Evolutionary conservation across 2,888 invertebrate species (phyloP).

Genomic region (Melanostoma scalare): DNA sequence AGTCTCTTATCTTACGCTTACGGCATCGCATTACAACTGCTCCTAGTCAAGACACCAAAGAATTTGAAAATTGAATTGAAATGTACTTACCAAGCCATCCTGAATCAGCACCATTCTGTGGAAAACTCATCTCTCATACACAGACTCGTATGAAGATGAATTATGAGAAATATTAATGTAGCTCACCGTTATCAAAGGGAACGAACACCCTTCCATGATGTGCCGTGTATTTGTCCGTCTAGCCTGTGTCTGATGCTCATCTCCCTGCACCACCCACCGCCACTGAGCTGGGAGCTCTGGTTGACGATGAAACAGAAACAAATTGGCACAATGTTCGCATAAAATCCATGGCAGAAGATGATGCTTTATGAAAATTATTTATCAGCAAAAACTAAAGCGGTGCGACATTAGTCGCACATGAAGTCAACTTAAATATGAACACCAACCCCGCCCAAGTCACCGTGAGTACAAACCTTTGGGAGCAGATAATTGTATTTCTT

Average conservation of each 20-base stretch:
- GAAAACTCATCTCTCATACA: neutral
- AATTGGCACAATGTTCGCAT: slow-evolving; percentile 63
- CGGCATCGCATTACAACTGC: neutral
- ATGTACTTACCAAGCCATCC: neutral
- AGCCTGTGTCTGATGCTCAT: slow-evolving; percentile 23
- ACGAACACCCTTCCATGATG: slow-evolving; percentile 15
- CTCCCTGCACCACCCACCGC: neutral
- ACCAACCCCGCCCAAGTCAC: slow-evolving; percentile 58
- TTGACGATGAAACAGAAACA: slow-evolving; percentile 13
- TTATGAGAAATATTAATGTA: slow-evolving; percentile 70
- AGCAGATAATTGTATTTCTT: slow-evolving; percentile 78
- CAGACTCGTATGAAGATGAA: slow-evolving; percentile 47
- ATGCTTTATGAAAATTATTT: slow-evolving; percentile 71
- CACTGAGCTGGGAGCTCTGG: too few relatives aligned
- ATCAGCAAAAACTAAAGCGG: slow-evolving; percentile 35
- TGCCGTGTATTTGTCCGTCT: slow-evolving; percentile 24
- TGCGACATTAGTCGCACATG: slow-evolving; percentile 3
- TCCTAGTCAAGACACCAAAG: neutral
- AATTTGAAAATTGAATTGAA: slow-evolving; percentile 1
- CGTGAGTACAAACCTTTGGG: slow-evolving; percentile 41
- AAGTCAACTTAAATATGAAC: slow-evolving; percentile 28
- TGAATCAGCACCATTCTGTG: slow-evolving; percentile 4
- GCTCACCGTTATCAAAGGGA: slow-evolving; percentile 61
- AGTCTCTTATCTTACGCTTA: too few relatives aligned
- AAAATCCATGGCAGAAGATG: slow-evolving; percentile 39